Conservation (phyloP, 2,113 vertebrate genomes). For the Aleadryas rufinucha region DNA sequence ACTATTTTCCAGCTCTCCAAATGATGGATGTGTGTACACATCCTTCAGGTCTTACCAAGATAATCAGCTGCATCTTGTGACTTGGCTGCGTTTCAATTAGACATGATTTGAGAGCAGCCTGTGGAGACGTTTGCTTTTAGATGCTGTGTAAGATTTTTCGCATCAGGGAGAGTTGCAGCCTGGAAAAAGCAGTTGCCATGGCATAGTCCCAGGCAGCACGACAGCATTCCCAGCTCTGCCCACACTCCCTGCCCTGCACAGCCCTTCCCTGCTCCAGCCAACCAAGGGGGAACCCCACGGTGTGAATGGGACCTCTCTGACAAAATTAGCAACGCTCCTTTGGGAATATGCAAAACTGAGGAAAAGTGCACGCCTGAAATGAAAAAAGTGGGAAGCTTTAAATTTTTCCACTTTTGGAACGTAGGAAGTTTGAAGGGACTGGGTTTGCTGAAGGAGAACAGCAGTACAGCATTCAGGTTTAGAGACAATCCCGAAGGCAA, state of each 20-base stretch:
- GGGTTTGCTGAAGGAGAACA: not conserved
- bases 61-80: not conserved
- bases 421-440: not conserved
- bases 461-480: not conserved
- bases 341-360: not conserved
- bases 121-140: conserved; percentile 24
- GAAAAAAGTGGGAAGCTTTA: not conserved
- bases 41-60: not conserved
- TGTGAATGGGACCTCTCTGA: not conserved
- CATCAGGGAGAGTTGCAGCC: not conserved
- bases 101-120: not conserved
- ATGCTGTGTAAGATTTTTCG: not conserved
- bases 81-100: conserved; percentile 1
- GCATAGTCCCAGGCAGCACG: not conserved
- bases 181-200: conserved; percentile 30
- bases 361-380: not conserved
- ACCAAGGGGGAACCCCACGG: not conserved
- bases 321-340: not conserved
- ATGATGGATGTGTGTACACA: not conserved
- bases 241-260: not conserved
- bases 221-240: not conserved
- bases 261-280: not conserved
- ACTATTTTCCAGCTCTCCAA: not conserved
- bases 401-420: not conserved
- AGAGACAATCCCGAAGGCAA: not conserved